Evolutionary conservation across 1,140 invertebrate species (phyloP).

Genomic region (Drosophila sulfurigaster): DNA sequence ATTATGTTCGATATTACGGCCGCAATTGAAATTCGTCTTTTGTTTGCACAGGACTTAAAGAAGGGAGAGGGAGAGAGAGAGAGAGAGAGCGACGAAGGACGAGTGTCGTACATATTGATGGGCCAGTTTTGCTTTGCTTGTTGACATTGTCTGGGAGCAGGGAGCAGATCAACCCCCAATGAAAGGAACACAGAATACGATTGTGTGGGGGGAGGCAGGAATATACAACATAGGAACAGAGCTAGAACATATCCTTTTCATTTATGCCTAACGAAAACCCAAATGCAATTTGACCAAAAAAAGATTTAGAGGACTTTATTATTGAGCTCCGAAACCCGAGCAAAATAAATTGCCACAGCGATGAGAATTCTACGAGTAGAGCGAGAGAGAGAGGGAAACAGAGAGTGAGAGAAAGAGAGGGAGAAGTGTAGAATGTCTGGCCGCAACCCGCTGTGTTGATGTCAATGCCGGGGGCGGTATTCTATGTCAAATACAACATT

Average conservation of each 20-base stretch:
- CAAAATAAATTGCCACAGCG: conserved; percentile 56
- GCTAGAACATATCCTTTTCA: conserved; percentile 57
- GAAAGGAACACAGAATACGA: not conserved
- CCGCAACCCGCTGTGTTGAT: conserved; percentile 39
- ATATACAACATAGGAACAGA: not conserved
- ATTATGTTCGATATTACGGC: conserved; percentile 46
- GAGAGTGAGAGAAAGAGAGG: conserved; percentile 13
- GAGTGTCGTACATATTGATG: conserved; percentile 33
- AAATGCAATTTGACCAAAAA: conserved; percentile 69
- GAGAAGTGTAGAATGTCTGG: conserved; percentile 10
- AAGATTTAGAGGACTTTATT: conserved; percentile 68
- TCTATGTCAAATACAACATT: conserved; percentile 17
- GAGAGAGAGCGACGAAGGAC: too few relatives aligned
- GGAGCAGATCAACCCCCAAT: conserved; percentile 46
- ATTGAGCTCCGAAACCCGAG: conserved; percentile 50
- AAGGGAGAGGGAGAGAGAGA: not conserved
- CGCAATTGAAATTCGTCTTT: conserved; percentile 54
- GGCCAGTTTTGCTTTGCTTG: conserved; percentile 38
- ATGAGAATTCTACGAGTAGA: conserved; percentile 12
- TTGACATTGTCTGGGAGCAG: conserved; percentile 51
- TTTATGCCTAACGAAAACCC: conserved; percentile 49
- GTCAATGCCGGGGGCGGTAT: conserved; percentile 39
- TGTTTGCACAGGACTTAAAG: conserved; percentile 41
- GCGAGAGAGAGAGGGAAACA: conserved; percentile 3
- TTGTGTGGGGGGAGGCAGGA: too few relatives aligned